Evolutionary conservation across 64 coral and sea anemone species (phyloP).

Genomic region (Porites lutea): DNA sequence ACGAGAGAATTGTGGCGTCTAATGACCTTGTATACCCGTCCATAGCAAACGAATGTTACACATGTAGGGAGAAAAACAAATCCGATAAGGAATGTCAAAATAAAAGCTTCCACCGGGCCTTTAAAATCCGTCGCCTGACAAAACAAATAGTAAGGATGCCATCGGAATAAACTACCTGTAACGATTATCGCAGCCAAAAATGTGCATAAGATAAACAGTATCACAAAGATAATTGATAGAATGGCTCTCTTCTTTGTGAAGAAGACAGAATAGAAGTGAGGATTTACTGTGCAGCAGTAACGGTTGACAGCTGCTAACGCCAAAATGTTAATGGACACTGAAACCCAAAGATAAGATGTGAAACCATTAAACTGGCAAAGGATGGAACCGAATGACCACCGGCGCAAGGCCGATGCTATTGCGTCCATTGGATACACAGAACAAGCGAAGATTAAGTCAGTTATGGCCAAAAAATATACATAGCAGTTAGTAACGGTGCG

Average conservation of each 20-base stretch:
- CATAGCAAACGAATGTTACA: neutral
- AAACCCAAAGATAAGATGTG: conserved; percentile 14
- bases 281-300: neutral
- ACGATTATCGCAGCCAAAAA: neutral
- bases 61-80: no score
- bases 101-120: no score
- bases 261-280: neutral
- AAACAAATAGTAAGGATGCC: neutral
- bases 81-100: no score
- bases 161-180: neutral
- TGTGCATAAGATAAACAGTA: neutral
- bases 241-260: conserved; percentile 22
- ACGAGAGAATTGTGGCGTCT: neutral
- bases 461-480: conserved; percentile 9
- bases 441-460: conserved; percentile 25
- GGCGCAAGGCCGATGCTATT: neutral
- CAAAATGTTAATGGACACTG: conserved; percentile 5
- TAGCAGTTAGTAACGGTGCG: conserved; percentile 41
- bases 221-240: neutral
- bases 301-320: neutral
- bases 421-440: neutral
- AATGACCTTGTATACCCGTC: neutral
- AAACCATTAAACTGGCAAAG: conserved; percentile 51
- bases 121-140: neutral
- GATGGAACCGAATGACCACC: neutral